Base-by-base conservation (phyloP, 2,888 invertebrate genomes). In the Ochlodes sylvanus region DNA sequence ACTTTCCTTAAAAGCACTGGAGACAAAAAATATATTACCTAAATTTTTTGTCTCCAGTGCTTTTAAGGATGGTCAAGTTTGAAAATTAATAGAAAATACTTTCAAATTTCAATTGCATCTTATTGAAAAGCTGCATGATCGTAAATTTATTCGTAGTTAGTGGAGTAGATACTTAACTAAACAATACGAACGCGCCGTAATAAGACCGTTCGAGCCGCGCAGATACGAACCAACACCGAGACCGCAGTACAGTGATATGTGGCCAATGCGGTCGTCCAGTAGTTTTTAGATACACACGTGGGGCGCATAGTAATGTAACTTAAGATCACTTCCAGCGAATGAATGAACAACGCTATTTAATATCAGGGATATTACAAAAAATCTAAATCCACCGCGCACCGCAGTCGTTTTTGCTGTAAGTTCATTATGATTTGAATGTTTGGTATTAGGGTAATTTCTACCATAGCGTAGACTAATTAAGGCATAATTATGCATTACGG, bases 271-370 rank as follows among this genome's bases (percentile, higher is more conserved):
- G 70, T 72, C 63, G 69, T 69, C 68, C 72, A 69, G 69, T 63
- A 68, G 65, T 67, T 74, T 75, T 72, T 75, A 42, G 68, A 66
- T 58, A 57, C 57, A 68, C 19, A 73, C 74, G 72, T 70, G 74
- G 68, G 70, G 66, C 61, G 75, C 71, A 74, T 73, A 69, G 66
- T 70, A 74, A 75, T 74, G 69, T 63, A 62, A 63, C 65, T 69
- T 69, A 70, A 74, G 69, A 70, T 54, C 12, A 58, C 27, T 57
- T 58, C 63, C 27, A 70, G 65, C 66, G 58, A 72, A 66, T 74
- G 70, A 74, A 72, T 74, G 72, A 70, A 65, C 27, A 69, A 62
- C 61, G 55, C 68, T 38, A 66, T 68, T 75, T 72, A 57, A 68
- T 64, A 71, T 72, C 71, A 69, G 65, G n/a, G 69, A 63, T 72